Evolutionary conservation across 2,797 vertebrate genomes (phyloP).

Genomic region (Ctenopoma kingsleyae): DNA sequence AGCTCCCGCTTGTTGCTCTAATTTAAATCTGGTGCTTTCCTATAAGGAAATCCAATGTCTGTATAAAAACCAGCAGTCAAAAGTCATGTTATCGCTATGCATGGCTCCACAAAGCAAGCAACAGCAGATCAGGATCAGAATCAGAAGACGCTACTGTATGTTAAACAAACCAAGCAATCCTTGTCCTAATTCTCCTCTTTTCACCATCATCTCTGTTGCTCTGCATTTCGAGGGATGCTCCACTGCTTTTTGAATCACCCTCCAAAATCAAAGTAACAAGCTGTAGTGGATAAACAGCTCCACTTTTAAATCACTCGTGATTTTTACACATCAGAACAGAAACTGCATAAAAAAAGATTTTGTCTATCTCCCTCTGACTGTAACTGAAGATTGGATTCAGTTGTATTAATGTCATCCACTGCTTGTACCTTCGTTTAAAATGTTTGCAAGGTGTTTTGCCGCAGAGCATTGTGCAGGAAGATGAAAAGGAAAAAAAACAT

Average conservation of each 20-base stretch:
- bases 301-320: not conserved
- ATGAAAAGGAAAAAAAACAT: not conserved
- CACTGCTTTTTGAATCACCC: too few relatives aligned
- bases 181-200: not conserved
- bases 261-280: not conserved
- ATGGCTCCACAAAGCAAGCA: slow-evolving; percentile 3
- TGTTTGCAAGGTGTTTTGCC: not conserved
- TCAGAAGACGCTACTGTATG: not conserved
- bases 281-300: slow-evolving; percentile 1
- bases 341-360: not conserved
- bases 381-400: not conserved
- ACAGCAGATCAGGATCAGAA: too few relatives aligned
- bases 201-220: not conserved
- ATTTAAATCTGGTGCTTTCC: slow-evolving; percentile 3
- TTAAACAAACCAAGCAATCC: slow-evolving; percentile 11
- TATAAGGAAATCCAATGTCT: not conserved
- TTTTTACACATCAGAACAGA: not conserved
- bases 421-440: not conserved
- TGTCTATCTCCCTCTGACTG: not conserved
- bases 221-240: not conserved
- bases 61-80: not conserved
- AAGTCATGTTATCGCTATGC: slow-evolving; percentile 1
- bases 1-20: slow-evolving; percentile 7
- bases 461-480: not conserved
- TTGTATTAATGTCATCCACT: not conserved